These are phyloP conservation scores for Scolanthus callimorphus DNA, from an alignment of 92 coral and sea anemone species.

Conservation along the genomic window DNA sequence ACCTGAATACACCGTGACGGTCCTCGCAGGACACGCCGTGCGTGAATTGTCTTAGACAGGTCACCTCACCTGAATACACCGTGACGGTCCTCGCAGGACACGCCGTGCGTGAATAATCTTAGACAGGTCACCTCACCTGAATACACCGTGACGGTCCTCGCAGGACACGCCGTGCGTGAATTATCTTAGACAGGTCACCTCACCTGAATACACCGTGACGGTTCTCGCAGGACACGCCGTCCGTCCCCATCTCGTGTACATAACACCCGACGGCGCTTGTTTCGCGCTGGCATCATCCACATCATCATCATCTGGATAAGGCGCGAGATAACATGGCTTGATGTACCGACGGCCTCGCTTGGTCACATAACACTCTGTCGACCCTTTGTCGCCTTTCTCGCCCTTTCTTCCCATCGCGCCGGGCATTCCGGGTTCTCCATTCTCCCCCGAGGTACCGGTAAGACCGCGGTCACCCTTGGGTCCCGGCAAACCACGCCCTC, in stretches of 20 bases:
- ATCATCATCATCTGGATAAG: conserved; percentile 15
- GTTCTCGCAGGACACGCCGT: conserved; percentile 61
- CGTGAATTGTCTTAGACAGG: too few species aligned
- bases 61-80: too few species aligned
- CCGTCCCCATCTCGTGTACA: conserved; percentile 63
- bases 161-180: too few species aligned
- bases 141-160: too few species aligned
- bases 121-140: too few species aligned
- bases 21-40: too few species aligned
- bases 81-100: too few species aligned
- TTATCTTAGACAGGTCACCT: too few species aligned
- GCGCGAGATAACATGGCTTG: conserved; percentile 56
- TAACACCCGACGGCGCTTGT: conserved; percentile 25
- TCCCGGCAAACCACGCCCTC: conserved; percentile 46
- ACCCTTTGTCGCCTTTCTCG: conserved; percentile 46
- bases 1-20: too few species aligned
- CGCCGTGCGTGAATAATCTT: too few species aligned
- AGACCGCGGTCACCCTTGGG: conserved; percentile 53
- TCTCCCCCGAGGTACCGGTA: conserved; percentile 49
- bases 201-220: conserved; percentile 50
- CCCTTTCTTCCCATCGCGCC: conserved; percentile 47
- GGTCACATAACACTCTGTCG: conserved; percentile 59
- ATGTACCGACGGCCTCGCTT: conserved; percentile 48
- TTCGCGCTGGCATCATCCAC: neutral
- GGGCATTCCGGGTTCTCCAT: conserved; percentile 58